Percentiles rank a stretch among this genome's conserved stretches.
Evolutionary conservation across 2,888 invertebrate genomes (phyloP).

Genomic region (Scaptomyza tumidula): DNA sequence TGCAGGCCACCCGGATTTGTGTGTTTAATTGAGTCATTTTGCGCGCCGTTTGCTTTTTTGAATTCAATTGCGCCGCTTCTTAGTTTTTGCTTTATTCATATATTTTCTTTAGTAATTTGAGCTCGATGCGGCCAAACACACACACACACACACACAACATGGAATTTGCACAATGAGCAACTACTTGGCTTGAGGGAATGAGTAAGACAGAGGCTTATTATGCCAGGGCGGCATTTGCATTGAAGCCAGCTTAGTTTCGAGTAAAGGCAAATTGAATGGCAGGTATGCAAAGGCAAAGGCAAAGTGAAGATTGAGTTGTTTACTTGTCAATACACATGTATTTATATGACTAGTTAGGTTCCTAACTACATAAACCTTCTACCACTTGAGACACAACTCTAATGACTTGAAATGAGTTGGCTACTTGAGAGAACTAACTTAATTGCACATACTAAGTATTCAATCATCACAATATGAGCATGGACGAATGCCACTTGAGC

Average conservation of each 20-base stretch:
- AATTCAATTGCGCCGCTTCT: constrained; percentile 56
- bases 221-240: constrained; percentile 24
- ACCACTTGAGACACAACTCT: neutral
- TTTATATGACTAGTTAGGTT: neutral
- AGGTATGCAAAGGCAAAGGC: neutral
- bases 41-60: constrained; percentile 67
- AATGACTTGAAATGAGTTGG: neutral
- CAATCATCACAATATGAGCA: neutral
- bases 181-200: constrained; percentile 34
- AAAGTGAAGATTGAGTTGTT: constrained; percentile 9
- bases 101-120: constrained; percentile 40
- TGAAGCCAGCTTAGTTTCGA: constrained; percentile 27
- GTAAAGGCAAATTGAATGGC: constrained; percentile 4
- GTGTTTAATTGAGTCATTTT: constrained; percentile 73
- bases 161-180: constrained; percentile 3
- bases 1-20: constrained; percentile 6
- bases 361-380: neutral
- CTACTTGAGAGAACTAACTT: neutral
- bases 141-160: constrained; percentile 7
- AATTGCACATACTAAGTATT: too few species aligned
- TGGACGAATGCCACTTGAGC: neutral
- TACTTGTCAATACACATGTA: neutral
- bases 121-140: constrained; percentile 32
- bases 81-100: constrained; percentile 5
- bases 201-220: constrained; percentile 32